These are phyloP conservation scores for Clamator glandarius DNA, from an alignment of 2,797 vertebrate species.

Conservation along the genomic window DNA sequence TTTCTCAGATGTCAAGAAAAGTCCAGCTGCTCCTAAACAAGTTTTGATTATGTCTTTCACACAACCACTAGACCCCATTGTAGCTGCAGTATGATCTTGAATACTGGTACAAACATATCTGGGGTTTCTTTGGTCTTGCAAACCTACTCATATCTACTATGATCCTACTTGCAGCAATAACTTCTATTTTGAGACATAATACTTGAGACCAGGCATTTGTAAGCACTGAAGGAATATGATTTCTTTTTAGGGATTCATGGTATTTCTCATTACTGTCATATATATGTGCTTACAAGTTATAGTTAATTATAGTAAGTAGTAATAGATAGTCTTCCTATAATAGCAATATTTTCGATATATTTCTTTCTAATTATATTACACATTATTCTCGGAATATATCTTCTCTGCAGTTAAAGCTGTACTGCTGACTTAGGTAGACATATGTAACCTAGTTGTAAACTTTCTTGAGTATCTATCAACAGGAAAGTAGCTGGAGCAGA, in stretches of 20 bases:
- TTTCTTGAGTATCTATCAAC: background rate
- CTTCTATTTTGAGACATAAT: background rate
- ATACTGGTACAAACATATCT: background rate
- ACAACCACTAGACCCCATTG: background rate
- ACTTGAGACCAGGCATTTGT: background rate
- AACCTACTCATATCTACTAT: background rate
- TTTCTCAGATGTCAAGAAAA: background rate
- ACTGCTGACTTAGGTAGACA: background rate
- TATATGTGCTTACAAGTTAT: background rate
- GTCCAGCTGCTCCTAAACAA: background rate
- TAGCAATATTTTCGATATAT: background rate
- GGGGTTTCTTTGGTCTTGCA: background rate
- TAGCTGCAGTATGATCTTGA: background rate
- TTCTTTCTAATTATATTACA: background rate
- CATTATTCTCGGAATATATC: background rate
- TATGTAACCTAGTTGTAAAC: background rate
- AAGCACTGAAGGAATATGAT: background rate
- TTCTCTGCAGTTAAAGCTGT: background rate
- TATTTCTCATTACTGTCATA: background rate
- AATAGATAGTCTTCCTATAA: background rate
- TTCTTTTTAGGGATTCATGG: background rate
- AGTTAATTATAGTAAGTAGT: background rate
- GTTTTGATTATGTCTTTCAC: background rate
- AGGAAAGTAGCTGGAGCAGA: background rate
- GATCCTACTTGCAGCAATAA: background rate